Percentiles rank a stretch among this genome's conserved stretches.
phyloP scores from a whole-genome alignment of 2,113 vertebrate genomes.

The Sula dactylatra region DNA sequence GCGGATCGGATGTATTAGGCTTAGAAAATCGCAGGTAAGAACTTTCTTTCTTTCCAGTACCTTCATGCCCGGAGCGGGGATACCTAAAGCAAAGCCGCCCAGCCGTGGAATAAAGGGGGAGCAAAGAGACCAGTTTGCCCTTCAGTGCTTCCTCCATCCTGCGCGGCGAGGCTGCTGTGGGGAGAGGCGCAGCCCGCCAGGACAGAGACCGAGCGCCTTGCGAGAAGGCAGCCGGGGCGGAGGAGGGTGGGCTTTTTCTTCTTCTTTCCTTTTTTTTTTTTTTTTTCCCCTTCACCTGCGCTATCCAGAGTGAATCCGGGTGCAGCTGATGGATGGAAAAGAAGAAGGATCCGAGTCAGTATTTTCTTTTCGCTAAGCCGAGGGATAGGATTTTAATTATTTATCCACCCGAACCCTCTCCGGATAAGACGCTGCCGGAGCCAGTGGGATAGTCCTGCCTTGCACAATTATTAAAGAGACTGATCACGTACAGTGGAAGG shows the following conservation, averaged over 20 bases:
- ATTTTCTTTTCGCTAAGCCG: slow-evolving; percentile 48
- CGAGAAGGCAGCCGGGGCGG: slow-evolving; percentile 35
- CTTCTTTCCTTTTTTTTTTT: neutral
- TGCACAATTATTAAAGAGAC: slow-evolving; percentile 68
- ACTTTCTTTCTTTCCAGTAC: slow-evolving; percentile 73
- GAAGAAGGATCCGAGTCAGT: slow-evolving; percentile 57
- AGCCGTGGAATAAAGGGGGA: slow-evolving; percentile 57
- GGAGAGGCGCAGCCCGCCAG: slow-evolving; percentile 62
- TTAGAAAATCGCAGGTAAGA: slow-evolving; percentile 74
- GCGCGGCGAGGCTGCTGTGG: slow-evolving; percentile 38
- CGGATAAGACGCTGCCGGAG: slow-evolving; percentile 53
- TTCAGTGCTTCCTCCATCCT: slow-evolving; percentile 36
- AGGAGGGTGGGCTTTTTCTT: slow-evolving; percentile 31
- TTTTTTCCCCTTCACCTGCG: neutral
- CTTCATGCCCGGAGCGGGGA: slow-evolving; percentile 51
- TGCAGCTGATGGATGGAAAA: slow-evolving; percentile 44
- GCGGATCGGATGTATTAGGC: slow-evolving; percentile 49
- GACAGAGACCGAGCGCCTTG: slow-evolving; percentile 47
- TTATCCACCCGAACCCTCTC: slow-evolving; percentile 57
- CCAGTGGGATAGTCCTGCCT: slow-evolving; percentile 75
- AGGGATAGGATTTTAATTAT: slow-evolving; percentile 72
- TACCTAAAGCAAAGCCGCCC: slow-evolving; percentile 23
- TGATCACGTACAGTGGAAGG: slow-evolving; percentile 53
- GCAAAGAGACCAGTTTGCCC: slow-evolving; percentile 48
- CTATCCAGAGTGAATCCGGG: slow-evolving; percentile 54